Evolutionary conservation across 2,797 vertebrate species (phyloP).

Genomic region (Antennarius maculatus): DNA sequence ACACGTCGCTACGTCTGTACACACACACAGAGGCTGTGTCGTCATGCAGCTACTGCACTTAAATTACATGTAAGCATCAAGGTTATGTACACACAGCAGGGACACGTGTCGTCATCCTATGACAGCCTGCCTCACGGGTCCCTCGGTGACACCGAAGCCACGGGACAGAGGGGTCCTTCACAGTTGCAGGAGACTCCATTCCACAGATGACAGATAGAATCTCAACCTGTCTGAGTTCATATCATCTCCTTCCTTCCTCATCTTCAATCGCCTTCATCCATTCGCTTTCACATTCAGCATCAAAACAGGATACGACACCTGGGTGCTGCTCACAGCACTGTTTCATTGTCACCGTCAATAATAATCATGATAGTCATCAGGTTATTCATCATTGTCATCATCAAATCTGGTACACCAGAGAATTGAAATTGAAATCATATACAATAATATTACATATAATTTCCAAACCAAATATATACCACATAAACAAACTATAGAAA

Average conservation of each 20-base stretch:
- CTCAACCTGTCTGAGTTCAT: slow-evolving; percentile 50
- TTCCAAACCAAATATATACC: slow-evolving; percentile 74
- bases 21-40: slow-evolving; percentile 78
- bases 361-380: slow-evolving; percentile 68
- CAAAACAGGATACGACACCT: slow-evolving; percentile 63
- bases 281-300: slow-evolving; percentile 43
- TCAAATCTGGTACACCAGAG: slow-evolving; percentile 69
- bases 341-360: slow-evolving; percentile 58
- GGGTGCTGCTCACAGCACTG: slow-evolving; percentile 74
- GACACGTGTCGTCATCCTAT: slow-evolving; percentile 65
- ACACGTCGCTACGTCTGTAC: slow-evolving; percentile 77
- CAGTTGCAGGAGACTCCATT: slow-evolving; percentile 72
- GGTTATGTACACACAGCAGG: slow-evolving; percentile 79
- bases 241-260: slow-evolving; percentile 26
- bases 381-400: slow-evolving; percentile 62
- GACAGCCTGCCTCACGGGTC: slow-evolving; percentile 43
- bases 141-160: slow-evolving; percentile 31
- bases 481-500: slow-evolving; percentile 78
- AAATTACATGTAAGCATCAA: slow-evolving; percentile 81
- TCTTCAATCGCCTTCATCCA: slow-evolving; percentile 18
- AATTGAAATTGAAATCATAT: slow-evolving; percentile 69
- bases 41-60: slow-evolving; percentile 83
- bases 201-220: slow-evolving; percentile 36
- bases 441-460: slow-evolving; percentile 70
- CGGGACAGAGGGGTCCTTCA: slow-evolving; percentile 62